Evolutionary conservation across 64 coral and sea anemone genomes (phyloP), one percentile per base, ranked within the genome.

Genomic region (Catalaphyllia jardinei): DNA sequence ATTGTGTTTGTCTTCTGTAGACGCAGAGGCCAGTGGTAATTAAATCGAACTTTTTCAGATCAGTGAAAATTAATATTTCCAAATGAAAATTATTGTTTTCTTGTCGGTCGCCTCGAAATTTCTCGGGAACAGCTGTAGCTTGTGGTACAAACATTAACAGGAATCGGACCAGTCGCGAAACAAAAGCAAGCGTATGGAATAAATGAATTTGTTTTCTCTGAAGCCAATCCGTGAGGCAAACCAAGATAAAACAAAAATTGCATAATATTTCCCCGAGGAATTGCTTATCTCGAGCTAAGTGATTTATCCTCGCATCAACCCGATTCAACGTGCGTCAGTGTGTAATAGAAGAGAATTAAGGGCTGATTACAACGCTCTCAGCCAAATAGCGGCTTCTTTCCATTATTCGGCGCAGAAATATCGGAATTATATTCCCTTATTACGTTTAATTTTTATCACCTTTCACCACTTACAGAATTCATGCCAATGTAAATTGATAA

Each of bases 91-190:
- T 65, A 7, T 69, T 69, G 7, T 69, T 69, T 67, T 64, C 22
- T 35, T 39, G 33, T 24, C 27, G 63, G 10, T 13, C 12, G 20
- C 69, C 20, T 4, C 62, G 39, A 71, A 65, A 20, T 16, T 71
- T 85, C 63, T 71, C 67, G 62, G 10, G 42, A 85, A 22, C 62
- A 85, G 81, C 65, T 85, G 81, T 51, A 52, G 64, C 46, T 13
- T 71, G 81, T 19, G 18, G 29, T 42, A n/a, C 3, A 67, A 18
- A 63, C 2, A 67, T 25, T 12, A 25, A 11, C 22, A 69, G n/a
- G 22, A 4, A 69, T 69, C 65, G 65, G 22, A 7, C 4, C 20
- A 6, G 10, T 28, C 55, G 28, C n/a, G 31, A 71, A 85, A 85
- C 81, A 85, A 85, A 85, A 51, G 81, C 81, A 63, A 71, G 33